phyloP scores from a whole-genome alignment of 2,888 invertebrate genomes.

The Platycnemis pennipes region DNA sequence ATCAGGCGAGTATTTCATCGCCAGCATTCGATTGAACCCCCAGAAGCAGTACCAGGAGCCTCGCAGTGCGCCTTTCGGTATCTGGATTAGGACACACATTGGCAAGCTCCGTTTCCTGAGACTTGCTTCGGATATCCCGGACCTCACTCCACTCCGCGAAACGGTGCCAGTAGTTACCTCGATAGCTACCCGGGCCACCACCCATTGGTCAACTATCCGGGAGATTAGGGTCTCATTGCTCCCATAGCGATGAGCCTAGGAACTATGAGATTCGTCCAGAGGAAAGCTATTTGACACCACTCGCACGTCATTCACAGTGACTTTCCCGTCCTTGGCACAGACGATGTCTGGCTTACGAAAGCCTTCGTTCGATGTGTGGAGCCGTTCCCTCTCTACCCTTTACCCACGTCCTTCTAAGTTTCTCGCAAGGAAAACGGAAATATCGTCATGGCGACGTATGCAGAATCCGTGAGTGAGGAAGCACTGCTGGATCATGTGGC shows the following conservation, averaged over 20 bases:
- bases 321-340: background rate
- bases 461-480: too few relatives aligned
- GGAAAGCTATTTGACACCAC: background rate
- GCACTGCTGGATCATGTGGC: slow-evolving; percentile 76
- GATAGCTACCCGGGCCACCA: background rate
- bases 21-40: too few relatives aligned
- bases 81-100: background rate
- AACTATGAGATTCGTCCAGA: background rate
- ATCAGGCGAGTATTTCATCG: too few relatives aligned
- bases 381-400: background rate
- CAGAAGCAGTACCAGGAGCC: too few relatives aligned
- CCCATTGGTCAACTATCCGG: background rate
- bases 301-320: background rate
- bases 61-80: too few relatives aligned
- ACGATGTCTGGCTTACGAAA: background rate
- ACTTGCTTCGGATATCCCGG: background rate
- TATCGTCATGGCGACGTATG: slow-evolving; percentile 75
- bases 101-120: background rate
- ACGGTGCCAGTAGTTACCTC: background rate
- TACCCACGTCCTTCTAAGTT: background rate
- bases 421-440: background rate
- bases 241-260: background rate
- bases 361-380: background rate
- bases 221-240: background rate
- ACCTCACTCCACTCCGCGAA: slow-evolving; percentile 23